Base-by-base conservation (phyloP, 1,140 invertebrate species). In the Melanaphis sacchari region DNA sequence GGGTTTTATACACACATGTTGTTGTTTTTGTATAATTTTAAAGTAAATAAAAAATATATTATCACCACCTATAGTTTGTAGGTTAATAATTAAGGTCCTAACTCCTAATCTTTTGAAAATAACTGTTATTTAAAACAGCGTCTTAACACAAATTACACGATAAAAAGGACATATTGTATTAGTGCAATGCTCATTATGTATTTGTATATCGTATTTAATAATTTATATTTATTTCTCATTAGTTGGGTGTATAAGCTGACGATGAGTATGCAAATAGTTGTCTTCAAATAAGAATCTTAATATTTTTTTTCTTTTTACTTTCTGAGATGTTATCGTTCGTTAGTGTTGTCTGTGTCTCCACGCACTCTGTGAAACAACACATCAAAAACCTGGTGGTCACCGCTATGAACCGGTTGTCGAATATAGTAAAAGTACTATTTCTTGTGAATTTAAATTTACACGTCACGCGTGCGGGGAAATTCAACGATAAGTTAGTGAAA, bases 321-420 rank as follows among this genome's bases (percentile, higher is more conserved):
- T 52, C 22, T 36, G 46, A 89, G 87, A 89, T 89, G 46, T 89
- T 89, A 89, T 89, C 87, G 87, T 89, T 89, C 46, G 87, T 89
- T 52, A 49, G 85, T 49, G 85, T 52, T 49, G 46, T 38, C 87
- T 52, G 87, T 54, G 87, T 89, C 21, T 52, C 87, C 46, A 24
- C 41, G 52, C 87, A 36, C 46, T 89, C 21, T 8, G 84, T 46
- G 18, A n/a, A 41, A 41, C 81, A 40, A 24, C 84, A 46, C 41
- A 49, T 52, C 87, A 36, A 88, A 46, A 52, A 52, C 87, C n/a
- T 87, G n/a, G 46, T 89, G 46, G 36, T 46, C 87, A 89, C 85
- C 85, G n/a, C 43, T 49, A 22, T 24, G 46, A 88, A 89, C 87
- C 87, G 87, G 87, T 89, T 52, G 87, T 89, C 46, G 31, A 52